Percentiles rank a stretch among this genome's conserved stretches.
phyloP scores from a whole-genome alignment of 2,113 vertebrate species.

The Serilophus lunatus region DNA sequence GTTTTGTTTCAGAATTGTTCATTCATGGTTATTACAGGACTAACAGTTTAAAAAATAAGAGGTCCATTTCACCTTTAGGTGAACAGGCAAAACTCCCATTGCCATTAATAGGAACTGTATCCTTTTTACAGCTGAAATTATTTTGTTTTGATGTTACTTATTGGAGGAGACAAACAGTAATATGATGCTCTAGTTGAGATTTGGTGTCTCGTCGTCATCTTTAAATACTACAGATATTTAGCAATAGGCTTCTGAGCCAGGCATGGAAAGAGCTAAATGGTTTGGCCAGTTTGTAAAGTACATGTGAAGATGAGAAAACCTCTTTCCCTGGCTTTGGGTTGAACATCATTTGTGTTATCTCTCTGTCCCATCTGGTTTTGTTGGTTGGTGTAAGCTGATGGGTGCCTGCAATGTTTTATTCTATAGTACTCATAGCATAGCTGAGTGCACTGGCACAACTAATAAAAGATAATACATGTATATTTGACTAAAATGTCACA shows the following conservation, averaged over 20 bases:
- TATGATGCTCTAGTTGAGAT: not conserved
- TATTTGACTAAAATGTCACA: not conserved
- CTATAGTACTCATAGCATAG: rapidly evolving
- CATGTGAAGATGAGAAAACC: not conserved
- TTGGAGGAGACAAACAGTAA: not conserved
- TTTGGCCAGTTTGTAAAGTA: not conserved
- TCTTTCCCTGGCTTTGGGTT: not conserved
- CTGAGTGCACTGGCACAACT: not conserved
- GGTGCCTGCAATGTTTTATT: not conserved
- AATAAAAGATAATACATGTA: rapidly evolving
- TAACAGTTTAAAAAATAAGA: not conserved
- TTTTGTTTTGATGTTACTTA: not conserved
- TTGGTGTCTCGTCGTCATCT: not conserved
- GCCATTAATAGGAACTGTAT: not conserved
- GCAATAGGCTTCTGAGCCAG: not conserved
- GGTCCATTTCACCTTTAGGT: not conserved
- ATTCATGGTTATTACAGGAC: not conserved
- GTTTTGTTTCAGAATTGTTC: not conserved
- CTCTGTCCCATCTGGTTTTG: not conserved
- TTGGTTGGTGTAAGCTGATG: not conserved
- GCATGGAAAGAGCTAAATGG: not conserved
- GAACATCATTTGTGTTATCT: not conserved
- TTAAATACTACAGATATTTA: not conserved
- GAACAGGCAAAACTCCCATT: not conserved
- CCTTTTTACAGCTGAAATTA: not conserved